A percentile compares a stretch with the other conserved stretches of the same genome.
phyloP scores from a whole-genome alignment of 2,113 vertebrate genomes.

The Rhinichthys klamathensis region DNA sequence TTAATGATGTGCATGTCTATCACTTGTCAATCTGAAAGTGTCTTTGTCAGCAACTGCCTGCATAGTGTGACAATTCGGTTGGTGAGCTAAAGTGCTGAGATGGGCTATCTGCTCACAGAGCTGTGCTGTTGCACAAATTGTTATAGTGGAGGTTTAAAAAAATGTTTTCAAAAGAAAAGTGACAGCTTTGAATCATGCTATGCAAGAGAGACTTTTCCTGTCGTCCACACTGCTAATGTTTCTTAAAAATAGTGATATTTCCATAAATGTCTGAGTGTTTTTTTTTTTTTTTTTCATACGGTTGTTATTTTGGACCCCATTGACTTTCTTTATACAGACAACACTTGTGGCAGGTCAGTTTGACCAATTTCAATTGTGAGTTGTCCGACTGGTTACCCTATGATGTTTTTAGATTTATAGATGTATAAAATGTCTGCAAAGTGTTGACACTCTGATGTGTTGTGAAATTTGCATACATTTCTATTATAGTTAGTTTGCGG shows the following conservation, averaged over 20 bases:
- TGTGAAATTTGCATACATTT: background rate
- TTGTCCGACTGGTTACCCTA: background rate
- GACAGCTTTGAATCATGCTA: background rate
- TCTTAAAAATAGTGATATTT: background rate
- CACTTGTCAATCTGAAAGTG: background rate
- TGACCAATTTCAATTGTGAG: background rate
- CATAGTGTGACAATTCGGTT: background rate
- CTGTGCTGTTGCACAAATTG: background rate
- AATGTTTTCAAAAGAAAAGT: background rate
- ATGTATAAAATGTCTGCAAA: background rate
- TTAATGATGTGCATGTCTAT: background rate
- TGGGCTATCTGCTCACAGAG: background rate
- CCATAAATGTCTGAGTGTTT: background rate
- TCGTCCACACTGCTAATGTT: background rate
- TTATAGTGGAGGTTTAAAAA: background rate
- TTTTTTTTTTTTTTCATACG: background rate
- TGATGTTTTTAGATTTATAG: background rate
- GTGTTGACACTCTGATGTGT: background rate
- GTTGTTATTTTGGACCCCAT: background rate
- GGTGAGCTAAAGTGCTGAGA: conserved; percentile 23
- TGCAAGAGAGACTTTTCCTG: background rate
- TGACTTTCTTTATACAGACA: background rate
- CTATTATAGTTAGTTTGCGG: too few relatives aligned
- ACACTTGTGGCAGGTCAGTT: background rate
- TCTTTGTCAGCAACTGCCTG: background rate